Evolutionary conservation across 2,888 invertebrate species (phyloP).

Genomic region (Lepidocyrtoides sp.): DNA sequence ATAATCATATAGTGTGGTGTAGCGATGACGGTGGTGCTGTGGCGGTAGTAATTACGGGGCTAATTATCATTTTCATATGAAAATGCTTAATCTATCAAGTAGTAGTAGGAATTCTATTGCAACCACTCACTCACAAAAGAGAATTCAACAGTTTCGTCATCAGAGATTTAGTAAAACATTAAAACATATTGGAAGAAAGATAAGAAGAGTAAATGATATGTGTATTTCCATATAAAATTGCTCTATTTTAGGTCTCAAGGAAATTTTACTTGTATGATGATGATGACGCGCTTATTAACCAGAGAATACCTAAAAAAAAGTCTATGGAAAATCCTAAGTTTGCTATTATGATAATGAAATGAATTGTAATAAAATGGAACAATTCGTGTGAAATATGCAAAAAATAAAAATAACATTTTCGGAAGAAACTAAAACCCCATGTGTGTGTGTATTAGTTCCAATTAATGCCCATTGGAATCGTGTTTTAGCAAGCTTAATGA

Average conservation of each 20-base stretch:
- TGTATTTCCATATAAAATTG: background rate
- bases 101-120: background rate
- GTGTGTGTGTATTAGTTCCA: no score
- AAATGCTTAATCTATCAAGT: constrained; percentile 15
- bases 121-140: background rate
- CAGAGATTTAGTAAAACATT: background rate
- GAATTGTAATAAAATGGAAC: background rate
- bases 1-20: constrained; percentile 41
- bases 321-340: background rate
- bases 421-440: background rate
- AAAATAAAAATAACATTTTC: background rate
- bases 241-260: background rate
- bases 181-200: no score
- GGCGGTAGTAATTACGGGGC: constrained; percentile 30
- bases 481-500: no score
- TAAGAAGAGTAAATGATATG: no score
- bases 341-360: background rate
- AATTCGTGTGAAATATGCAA: constrained; percentile 23
- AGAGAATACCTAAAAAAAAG: background rate
- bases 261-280: background rate
- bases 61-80: constrained; percentile 35
- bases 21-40: constrained; percentile 21
- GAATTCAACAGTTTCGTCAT: constrained; percentile 22
- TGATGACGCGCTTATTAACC: no score
- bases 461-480: no score